These are phyloP conservation scores for Esox niger DNA, from an alignment of 2,113 vertebrate species.

Conservation along the genomic window DNA sequence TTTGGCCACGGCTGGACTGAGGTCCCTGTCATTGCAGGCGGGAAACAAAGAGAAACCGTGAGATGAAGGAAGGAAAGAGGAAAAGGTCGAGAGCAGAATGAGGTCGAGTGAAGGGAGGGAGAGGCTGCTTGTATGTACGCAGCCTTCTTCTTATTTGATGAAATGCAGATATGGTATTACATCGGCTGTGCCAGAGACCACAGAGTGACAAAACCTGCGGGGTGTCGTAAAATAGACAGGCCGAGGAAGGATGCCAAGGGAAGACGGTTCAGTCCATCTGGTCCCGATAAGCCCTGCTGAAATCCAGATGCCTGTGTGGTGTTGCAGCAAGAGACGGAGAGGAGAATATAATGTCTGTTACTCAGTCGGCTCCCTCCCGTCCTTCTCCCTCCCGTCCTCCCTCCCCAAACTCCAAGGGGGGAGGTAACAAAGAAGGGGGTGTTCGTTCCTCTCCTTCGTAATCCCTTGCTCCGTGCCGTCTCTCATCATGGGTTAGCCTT, in stretches of 20 bases:
- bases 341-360: slow-evolving; percentile 64
- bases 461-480: slow-evolving; percentile 65
- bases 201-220: slow-evolving; percentile 92
- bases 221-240: slow-evolving; percentile 78
- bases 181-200: slow-evolving; percentile 83
- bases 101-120: slow-evolving; percentile 43
- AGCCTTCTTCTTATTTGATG: slow-evolving; percentile 70
- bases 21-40: slow-evolving; percentile 37
- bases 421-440: slow-evolving; percentile 57
- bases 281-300: slow-evolving; percentile 84
- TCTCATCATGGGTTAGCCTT: slow-evolving; percentile 65
- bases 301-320: slow-evolving; percentile 84
- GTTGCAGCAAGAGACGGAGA: slow-evolving; percentile 44
- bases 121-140: slow-evolving; percentile 47
- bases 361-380: slow-evolving; percentile 39
- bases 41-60: slow-evolving; percentile 43
- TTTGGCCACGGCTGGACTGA: too few relatives aligned
- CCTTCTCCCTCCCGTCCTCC: slow-evolving; percentile 8
- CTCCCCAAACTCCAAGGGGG: slow-evolving; percentile 31
- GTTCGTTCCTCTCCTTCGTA: slow-evolving; percentile 49
- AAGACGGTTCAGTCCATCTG: slow-evolving; percentile 84
- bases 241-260: slow-evolving; percentile 73
- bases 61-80: slow-evolving; percentile 42
- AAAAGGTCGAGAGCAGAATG: slow-evolving; percentile 22
- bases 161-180: slow-evolving; percentile 83